A percentile compares a stretch with the other conserved stretches of the same genome.
phyloP scores from a whole-genome alignment of 2,888 invertebrate genomes.

The Drosophila neoperkinsi region DNA sequence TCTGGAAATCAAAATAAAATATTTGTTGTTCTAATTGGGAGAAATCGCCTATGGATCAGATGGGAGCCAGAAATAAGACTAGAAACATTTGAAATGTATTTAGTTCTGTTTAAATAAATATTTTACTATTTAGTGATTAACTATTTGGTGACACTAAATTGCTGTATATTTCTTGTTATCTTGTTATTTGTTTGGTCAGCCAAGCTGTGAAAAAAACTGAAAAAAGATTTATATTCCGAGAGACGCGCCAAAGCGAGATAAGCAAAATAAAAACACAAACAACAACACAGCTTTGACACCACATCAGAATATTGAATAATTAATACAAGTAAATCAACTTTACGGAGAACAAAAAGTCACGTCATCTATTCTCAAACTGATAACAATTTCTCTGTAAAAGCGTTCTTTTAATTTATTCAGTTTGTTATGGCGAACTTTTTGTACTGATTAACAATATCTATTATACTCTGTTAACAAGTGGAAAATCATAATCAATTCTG shows the following conservation, averaged over 20 bases:
- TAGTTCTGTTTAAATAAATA: neutral
- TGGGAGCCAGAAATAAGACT: neutral
- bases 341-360: neutral
- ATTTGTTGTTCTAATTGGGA: neutral
- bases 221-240: neutral
- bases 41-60: neutral
- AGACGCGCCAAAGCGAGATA: neutral
- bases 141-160: neutral
- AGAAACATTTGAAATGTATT: neutral
- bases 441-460: too few species aligned
- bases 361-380: neutral
- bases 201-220: neutral
- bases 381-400: neutral
- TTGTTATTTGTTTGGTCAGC: neutral
- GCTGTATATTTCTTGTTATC: neutral
- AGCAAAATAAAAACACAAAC: neutral
- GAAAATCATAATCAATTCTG: neutral
- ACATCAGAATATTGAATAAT: neutral
- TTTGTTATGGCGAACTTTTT: neutral
- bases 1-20: neutral
- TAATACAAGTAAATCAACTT: neutral
- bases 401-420: neutral
- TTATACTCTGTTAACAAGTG: neutral
- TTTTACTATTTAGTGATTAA: neutral
- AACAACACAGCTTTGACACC: neutral